A percentile compares a stretch with the other conserved stretches of the same genome.
Evolutionary conservation across 2,888 invertebrate genomes (phyloP).

Genomic region (Rhaphigaster nebulosa): DNA sequence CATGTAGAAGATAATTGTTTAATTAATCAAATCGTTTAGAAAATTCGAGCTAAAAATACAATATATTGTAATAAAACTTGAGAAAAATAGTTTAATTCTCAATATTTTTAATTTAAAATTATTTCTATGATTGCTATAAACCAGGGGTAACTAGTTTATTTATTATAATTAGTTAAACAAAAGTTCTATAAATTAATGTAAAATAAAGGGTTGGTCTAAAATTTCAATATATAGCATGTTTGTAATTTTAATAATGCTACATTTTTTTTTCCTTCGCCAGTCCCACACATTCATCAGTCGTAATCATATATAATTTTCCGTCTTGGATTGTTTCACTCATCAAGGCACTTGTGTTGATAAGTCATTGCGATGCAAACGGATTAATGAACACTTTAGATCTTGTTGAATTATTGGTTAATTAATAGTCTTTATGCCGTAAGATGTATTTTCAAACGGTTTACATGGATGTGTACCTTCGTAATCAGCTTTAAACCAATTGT

Average conservation of each 20-base stretch:
- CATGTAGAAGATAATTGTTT: background rate
- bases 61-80: background rate
- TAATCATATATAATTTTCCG: background rate
- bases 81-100: background rate
- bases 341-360: conserved; percentile 63
- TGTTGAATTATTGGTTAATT: conserved; percentile 57
- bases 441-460: conserved; percentile 46
- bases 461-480: background rate
- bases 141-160: background rate
- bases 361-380: conserved; percentile 61
- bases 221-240: background rate
- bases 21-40: background rate
- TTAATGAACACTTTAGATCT: conserved; percentile 57
- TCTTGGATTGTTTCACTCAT: conserved; percentile 43
- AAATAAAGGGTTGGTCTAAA: background rate
- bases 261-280: background rate
- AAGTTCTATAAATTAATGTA: background rate
- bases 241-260: background rate
- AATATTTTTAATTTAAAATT: background rate
- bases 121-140: background rate
- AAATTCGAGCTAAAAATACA: background rate
- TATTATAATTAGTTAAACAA: background rate
- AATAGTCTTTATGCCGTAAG: conserved; percentile 24
- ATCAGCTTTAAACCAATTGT: conserved; percentile 14
- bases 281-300: background rate